phyloP scores from a whole-genome alignment of 2,113 vertebrate species.

The Vicugna pacos region DNA sequence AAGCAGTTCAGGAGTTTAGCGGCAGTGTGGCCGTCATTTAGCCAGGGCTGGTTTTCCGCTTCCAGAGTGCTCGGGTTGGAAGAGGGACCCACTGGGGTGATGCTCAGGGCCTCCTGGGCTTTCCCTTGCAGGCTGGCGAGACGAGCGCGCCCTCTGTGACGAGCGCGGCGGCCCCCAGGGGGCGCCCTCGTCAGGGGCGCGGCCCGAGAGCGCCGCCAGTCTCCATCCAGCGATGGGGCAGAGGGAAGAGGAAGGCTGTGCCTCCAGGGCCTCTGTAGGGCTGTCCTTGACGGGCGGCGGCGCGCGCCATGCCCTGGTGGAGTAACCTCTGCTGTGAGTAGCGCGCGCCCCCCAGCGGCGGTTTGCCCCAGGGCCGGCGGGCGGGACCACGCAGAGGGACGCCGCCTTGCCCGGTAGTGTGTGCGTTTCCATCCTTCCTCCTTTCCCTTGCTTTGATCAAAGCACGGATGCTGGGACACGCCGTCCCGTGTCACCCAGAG shows the following conservation, averaged over 20 bases:
- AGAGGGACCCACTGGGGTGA: background rate
- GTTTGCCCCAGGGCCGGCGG: accelerated
- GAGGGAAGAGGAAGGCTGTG: background rate
- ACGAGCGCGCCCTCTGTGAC: constrained; percentile 57
- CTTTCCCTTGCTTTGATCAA: background rate
- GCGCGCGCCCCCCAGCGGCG: background rate
- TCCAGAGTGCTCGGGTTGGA: too few relatives aligned
- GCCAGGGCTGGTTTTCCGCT: too few relatives aligned
- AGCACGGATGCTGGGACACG: accelerated
- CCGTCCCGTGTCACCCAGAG: too few relatives aligned
- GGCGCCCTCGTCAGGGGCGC: background rate
- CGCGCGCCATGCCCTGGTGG: constrained; percentile 64
- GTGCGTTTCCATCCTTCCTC: background rate
- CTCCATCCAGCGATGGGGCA: constrained; percentile 63
- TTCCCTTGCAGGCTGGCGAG: too few relatives aligned
- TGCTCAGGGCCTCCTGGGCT: accelerated
- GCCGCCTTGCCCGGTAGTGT: too few relatives aligned
- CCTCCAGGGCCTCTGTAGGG: constrained; percentile 10
- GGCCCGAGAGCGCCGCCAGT: background rate
- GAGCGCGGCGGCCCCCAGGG: background rate
- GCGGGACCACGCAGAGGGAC: too few relatives aligned
- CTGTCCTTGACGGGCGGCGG: background rate
- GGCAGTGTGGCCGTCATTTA: accelerated
- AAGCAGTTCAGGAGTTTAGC: background rate
- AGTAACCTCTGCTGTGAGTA: constrained; percentile 71